Evolutionary conservation across 2,888 invertebrate species (phyloP).

Genomic region (Acleris literana): DNA sequence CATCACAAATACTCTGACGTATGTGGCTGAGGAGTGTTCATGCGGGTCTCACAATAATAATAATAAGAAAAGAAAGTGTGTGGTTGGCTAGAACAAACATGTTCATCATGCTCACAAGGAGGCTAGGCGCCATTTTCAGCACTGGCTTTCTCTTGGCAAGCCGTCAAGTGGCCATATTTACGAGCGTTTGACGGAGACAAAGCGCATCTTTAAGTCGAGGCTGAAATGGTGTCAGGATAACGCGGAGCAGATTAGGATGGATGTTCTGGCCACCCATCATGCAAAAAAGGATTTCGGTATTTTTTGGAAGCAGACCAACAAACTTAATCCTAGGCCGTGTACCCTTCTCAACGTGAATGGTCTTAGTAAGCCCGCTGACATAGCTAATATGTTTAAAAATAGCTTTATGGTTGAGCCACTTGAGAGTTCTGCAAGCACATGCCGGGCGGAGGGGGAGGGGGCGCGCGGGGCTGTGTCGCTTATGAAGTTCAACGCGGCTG

Average conservation of each 20-base stretch:
- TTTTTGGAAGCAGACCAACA: slow-evolving; percentile 3
- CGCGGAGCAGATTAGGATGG: background rate
- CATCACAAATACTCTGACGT: too few relatives aligned
- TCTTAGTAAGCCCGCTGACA: background rate
- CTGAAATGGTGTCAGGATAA: background rate
- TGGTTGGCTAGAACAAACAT: too few relatives aligned
- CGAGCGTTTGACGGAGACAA: background rate
- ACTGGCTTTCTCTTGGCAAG: too few relatives aligned
- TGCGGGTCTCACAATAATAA: too few relatives aligned
- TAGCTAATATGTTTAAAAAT: slow-evolving; percentile 3
- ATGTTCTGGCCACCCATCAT: background rate
- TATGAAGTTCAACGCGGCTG: background rate
- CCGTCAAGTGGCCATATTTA: too few relatives aligned
- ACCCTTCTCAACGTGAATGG: background rate
- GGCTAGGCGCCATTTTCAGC: too few relatives aligned
- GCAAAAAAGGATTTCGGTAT: background rate
- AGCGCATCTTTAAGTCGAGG: background rate
- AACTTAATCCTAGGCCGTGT: background rate
- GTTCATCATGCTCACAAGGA: too few relatives aligned
- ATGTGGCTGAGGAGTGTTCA: too few relatives aligned
- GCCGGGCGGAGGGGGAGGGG: background rate
- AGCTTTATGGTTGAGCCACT: background rate
- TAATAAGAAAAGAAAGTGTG: too few relatives aligned
- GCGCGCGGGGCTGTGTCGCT: background rate
- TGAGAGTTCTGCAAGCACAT: background rate